Base-by-base conservation (phyloP, 1,140 invertebrate genomes). In the Eurosta solidaginis region DNA sequence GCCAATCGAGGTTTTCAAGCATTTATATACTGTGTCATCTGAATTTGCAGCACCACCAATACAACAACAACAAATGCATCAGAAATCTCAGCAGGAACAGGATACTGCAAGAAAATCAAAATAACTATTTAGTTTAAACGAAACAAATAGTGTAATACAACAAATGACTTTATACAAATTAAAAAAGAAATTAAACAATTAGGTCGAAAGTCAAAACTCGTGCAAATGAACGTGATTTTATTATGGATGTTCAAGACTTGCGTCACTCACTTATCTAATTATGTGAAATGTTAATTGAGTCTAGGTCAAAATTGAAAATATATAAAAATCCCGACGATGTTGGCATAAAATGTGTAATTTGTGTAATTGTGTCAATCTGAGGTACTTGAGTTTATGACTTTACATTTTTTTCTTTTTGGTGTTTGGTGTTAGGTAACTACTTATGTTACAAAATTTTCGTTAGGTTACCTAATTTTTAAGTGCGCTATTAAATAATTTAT, bases 251-350 rank as follows among this genome's bases (percentile, higher is more conserved):
- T 1, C 84, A 87, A 78, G 78, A 87, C 4, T 83, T 93, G 17
- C 91, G 92, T 80, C 88, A 92, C 79, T 89, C 89, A 42, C 80
- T 92, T 0, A 90, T 92, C 25, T 90, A 92, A 76, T 88, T 91
- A 0, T 92, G 91, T 83, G 90, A 91, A 3, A 92, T 92, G 74
- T 88, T 92, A 42, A 91, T 92, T 75, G 92, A 93, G 78, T 91
- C 91, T 3, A 88, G 89, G 20, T 90, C 91, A 9, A 85, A 90
- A 79, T 81, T 85, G 77, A 81, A 86, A 25, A 83, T 84, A 36
- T 85, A 85, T 14, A 89, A 88, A 63, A 90, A 92, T 81, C 89
- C 92, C 50, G 88, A 90, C n/a, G n/a, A n/a, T n/a, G n/a, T n/a
- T n/a, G n/a, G n/a, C n/a, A n/a, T n/a, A n/a, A n/a, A n/a, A n/a